Conservation (phyloP, 2,888 invertebrate genomes). For the Drosophila tanythrix region DNA sequence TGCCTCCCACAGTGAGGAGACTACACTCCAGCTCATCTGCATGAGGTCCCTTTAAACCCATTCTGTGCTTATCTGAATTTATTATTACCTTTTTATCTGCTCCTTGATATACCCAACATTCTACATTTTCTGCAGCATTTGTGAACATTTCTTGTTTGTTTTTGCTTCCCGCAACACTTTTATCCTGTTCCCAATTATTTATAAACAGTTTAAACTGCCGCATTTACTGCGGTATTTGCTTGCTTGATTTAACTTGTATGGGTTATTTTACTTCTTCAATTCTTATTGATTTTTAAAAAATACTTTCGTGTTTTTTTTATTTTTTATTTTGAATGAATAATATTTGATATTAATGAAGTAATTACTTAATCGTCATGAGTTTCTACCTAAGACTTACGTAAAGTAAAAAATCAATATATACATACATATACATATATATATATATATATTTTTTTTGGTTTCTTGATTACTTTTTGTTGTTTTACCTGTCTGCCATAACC, state of each 20-base stretch:
- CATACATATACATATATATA: fast-evolving
- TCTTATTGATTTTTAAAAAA: not conserved
- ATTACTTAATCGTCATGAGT: not conserved
- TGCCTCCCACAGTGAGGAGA: not conserved
- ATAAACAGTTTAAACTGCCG: not conserved
- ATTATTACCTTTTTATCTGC: constrained; percentile 9
- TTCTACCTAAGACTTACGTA: not conserved
- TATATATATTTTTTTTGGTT: not conserved
- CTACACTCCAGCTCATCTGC: not conserved
- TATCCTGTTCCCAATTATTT: not conserved
- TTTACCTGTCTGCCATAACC: not conserved
- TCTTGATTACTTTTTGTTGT: not conserved
- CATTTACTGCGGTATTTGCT: not conserved
- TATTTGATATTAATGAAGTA: not conserved
- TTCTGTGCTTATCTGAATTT: constrained; percentile 6
- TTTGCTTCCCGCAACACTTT: not conserved
- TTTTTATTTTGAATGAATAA: not conserved
- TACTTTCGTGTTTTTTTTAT: not conserved
- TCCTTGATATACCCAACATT: not conserved
- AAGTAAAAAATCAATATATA: not conserved
- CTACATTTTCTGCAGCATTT: not conserved
- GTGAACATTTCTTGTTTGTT: constrained; percentile 2
- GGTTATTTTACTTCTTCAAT: not conserved
- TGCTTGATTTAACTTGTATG: not conserved
- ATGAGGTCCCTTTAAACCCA: not conserved